phyloP scores from a whole-genome alignment of 1,140 invertebrate genomes.

The Eciton burchellii region DNA sequence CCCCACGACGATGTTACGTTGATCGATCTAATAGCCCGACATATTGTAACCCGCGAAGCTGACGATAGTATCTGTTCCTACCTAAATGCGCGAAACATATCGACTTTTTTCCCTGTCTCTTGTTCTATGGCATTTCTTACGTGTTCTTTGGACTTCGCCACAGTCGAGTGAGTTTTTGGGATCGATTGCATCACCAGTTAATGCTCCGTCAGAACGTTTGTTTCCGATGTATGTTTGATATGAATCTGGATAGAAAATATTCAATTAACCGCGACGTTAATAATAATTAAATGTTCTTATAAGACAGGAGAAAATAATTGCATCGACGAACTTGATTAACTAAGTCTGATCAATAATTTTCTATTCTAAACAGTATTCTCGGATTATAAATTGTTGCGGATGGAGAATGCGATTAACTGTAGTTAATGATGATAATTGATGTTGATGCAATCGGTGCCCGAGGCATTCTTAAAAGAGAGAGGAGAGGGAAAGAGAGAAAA shows the following conservation, averaged over 20 bases:
- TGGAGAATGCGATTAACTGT: constrained; percentile 16
- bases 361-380: not conserved
- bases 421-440: constrained; percentile 44
- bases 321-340: not conserved
- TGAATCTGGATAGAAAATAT: not conserved
- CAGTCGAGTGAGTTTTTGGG: not conserved
- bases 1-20: constrained; percentile 79
- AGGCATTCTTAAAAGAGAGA: constrained; percentile 23
- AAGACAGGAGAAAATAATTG: not conserved
- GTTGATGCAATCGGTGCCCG: constrained; percentile 28
- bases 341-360: not conserved
- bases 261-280: not conserved
- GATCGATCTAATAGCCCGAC: constrained; percentile 72
- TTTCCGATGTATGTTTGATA: not conserved
- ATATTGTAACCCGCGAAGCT: constrained; percentile 44
- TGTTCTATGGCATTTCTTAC: not conserved
- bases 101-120: constrained; percentile 27
- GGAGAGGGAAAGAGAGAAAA: not conserved
- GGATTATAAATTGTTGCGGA: not conserved
- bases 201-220: not conserved
- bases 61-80: constrained; percentile 17
- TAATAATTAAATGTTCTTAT: not conserved
- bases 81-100: constrained; percentile 42
- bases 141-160: constrained; percentile 7
- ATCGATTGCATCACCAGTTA: constrained; percentile 17